Percentiles rank a stretch among this genome's conserved stretches.
Conservation (phyloP, 2,113 vertebrate genomes). For the Suricata suricatta region DNA sequence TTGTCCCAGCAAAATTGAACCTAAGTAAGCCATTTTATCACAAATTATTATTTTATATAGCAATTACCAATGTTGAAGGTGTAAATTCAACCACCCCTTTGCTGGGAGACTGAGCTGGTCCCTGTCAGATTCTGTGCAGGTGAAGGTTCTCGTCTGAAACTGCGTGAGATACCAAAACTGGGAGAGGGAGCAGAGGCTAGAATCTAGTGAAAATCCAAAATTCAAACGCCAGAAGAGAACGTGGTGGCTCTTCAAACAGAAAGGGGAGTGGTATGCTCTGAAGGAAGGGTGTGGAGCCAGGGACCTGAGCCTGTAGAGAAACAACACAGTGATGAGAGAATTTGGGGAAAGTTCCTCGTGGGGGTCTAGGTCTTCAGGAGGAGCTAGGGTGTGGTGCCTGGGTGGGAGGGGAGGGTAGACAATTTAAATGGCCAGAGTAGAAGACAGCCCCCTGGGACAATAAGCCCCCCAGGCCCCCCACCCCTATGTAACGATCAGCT, state of each 20-base stretch:
- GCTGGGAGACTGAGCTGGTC: background rate
- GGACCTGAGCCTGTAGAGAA: background rate
- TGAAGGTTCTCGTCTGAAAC: background rate
- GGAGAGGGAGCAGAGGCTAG: background rate
- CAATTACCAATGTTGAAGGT: background rate
- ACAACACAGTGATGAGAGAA: background rate
- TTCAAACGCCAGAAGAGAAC: background rate
- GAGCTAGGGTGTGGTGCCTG: background rate
- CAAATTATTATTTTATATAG: background rate
- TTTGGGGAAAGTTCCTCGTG: background rate
- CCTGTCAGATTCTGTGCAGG: background rate
- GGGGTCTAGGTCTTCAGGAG: background rate
- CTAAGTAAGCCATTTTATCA: background rate
- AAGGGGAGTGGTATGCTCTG: background rate
- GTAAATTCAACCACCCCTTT: background rate
- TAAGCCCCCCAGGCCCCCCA: background rate
- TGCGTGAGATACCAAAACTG: background rate
- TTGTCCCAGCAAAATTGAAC: background rate
- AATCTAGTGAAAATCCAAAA: background rate
- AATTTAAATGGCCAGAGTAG: background rate
- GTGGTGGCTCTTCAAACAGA: background rate
- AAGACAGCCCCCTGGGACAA: background rate
- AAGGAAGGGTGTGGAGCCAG: background rate
- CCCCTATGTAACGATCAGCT: background rate
- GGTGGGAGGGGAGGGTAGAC: background rate